Conservation (phyloP, 2,797 vertebrate species). For the Serranus cabrilla region DNA sequence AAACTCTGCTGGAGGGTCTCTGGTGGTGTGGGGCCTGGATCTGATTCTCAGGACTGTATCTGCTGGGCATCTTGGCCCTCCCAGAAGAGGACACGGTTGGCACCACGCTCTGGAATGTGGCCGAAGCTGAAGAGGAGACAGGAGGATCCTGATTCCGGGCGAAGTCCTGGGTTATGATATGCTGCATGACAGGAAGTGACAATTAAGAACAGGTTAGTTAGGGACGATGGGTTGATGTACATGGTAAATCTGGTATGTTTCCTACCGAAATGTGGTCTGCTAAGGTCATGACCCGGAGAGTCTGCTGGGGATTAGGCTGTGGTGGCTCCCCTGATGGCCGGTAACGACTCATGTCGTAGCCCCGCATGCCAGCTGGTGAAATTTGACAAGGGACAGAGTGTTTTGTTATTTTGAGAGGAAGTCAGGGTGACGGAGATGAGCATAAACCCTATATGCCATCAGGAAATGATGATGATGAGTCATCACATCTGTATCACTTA, state of each 20-base stretch:
- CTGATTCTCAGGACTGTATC: slow-evolving; percentile 95
- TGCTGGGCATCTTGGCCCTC: slow-evolving; percentile 90
- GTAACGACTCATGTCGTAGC: slow-evolving; percentile 91
- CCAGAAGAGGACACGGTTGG: slow-evolving; percentile 84
- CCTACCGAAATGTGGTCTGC: slow-evolving; percentile 99
- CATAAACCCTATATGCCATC: slow-evolving; percentile 8
- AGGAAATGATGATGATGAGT: too few species aligned
- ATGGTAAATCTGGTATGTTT: background rate
- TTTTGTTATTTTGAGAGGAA: slow-evolving; percentile 25
- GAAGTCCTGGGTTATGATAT: slow-evolving; percentile 99
- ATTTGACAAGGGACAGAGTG: slow-evolving; percentile 27
- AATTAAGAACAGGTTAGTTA: slow-evolving; percentile 16
- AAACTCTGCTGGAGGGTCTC: slow-evolving; percentile 92
- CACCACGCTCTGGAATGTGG: slow-evolving; percentile 94
- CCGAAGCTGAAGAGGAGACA: slow-evolving; percentile 82
- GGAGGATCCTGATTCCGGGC: slow-evolving; percentile 94
- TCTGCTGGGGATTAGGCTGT: slow-evolving; percentile 88
- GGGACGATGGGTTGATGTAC: background rate
- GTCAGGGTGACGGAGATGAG: slow-evolving; percentile 1
- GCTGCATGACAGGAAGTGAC: slow-evolving; percentile 80
- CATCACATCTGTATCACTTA: too few species aligned
- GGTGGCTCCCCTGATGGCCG: slow-evolving; percentile 86
- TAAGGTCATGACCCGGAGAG: slow-evolving; percentile 96
- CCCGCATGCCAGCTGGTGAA: slow-evolving; percentile 82
- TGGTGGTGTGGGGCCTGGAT: slow-evolving; percentile 88